These are phyloP conservation scores for Centropyge bicolor DNA, from an alignment of 2,797 vertebrate species.

Conservation along the genomic window DNA sequence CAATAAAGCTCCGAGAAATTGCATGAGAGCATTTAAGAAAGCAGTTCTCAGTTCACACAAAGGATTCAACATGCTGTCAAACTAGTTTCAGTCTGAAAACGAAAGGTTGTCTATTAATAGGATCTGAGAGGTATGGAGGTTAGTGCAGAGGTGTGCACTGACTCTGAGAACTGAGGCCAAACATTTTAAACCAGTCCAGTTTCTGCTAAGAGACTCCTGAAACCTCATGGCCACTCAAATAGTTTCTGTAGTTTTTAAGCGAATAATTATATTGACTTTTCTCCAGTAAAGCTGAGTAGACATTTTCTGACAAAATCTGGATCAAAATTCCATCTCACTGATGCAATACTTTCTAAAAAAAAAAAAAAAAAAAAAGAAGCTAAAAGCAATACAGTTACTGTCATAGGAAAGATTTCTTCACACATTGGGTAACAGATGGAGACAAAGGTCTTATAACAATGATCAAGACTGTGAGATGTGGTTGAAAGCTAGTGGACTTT, in stretches of 20 bases:
- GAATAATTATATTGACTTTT: background rate
- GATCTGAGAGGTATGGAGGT: background rate
- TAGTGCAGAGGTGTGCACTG: background rate
- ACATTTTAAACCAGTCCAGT: background rate
- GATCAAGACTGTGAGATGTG: background rate
- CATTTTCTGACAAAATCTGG: background rate
- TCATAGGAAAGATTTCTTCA: background rate
- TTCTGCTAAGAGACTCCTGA: background rate
- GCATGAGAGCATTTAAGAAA: background rate
- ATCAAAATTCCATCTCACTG: background rate
- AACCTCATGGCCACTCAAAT: background rate
- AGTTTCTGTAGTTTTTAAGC: background rate
- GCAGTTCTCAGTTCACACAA: background rate
- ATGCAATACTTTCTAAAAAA: background rate
- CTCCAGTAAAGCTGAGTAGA: background rate
- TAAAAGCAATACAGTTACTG: background rate
- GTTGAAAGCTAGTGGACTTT: background rate
- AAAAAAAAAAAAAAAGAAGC: background rate
- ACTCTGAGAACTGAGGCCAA: background rate
- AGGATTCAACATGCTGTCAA: slow-evolving; percentile 13
- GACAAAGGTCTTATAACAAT: background rate
- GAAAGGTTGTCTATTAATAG: slow-evolving; percentile 26
- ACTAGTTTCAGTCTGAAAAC: slow-evolving; percentile 29
- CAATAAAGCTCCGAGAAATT: slow-evolving; percentile 14
- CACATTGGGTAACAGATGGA: background rate